phyloP scores from a whole-genome alignment of 2,888 invertebrate species.

The Tetragonisca angustula region DNA sequence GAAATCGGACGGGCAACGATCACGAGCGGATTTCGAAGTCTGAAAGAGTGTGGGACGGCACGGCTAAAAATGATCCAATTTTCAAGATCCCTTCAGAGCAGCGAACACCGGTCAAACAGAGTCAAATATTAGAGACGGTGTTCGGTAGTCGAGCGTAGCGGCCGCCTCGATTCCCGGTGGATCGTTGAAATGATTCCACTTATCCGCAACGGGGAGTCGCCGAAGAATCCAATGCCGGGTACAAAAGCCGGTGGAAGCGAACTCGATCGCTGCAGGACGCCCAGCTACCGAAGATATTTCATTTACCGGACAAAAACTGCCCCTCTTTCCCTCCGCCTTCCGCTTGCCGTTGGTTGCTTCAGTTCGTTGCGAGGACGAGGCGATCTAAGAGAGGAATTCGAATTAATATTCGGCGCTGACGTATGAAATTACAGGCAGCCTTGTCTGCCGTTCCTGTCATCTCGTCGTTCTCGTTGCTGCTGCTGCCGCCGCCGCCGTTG shows the following conservation, averaged over 20 bases:
- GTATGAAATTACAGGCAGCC: slow-evolving; percentile 81
- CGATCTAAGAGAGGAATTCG: slow-evolving; percentile 77
- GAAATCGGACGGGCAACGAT: too few species aligned
- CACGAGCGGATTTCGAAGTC: too few species aligned
- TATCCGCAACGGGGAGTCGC: slow-evolving; percentile 80
- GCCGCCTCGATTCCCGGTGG: slow-evolving; percentile 66
- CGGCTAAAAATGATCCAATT: slow-evolving; percentile 40
- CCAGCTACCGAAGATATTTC: slow-evolving; percentile 82
- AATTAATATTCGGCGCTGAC: slow-evolving; percentile 84
- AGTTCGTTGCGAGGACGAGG: slow-evolving; percentile 35
- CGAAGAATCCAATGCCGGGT: slow-evolving; percentile 72
- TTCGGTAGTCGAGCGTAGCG: slow-evolving; percentile 60
- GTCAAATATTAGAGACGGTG: slow-evolving; percentile 59
- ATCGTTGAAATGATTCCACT: slow-evolving; percentile 81
- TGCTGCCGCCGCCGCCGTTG: slow-evolving; percentile 7
- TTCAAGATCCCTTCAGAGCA: slow-evolving; percentile 29
- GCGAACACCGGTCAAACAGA: slow-evolving; percentile 34
- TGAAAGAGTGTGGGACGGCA: fast-evolving
- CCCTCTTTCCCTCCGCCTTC: slow-evolving; percentile 30
- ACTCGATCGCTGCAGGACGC: slow-evolving; percentile 78
- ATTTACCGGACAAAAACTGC: slow-evolving; percentile 80
- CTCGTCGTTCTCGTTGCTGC: slow-evolving; percentile 39
- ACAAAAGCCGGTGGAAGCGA: slow-evolving; percentile 77
- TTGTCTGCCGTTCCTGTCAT: slow-evolving; percentile 62
- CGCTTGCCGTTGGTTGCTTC: slow-evolving; percentile 28